Percentiles rank a stretch among this genome's conserved stretches.
Evolutionary conservation across 1,140 invertebrate species (phyloP).

Genomic region (Saxidomus purpurata): DNA sequence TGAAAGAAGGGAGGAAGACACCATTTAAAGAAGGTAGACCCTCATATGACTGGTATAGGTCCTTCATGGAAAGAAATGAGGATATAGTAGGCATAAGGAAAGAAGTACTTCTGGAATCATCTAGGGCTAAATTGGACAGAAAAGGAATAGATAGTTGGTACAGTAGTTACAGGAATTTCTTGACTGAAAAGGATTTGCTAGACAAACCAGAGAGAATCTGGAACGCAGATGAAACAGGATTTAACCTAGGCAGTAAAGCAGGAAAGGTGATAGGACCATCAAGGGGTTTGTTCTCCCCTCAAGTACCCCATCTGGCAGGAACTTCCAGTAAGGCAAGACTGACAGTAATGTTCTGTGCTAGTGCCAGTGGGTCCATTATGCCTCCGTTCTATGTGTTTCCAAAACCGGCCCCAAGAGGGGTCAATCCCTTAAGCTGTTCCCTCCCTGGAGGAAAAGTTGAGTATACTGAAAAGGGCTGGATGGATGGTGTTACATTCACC

Average conservation of each 20-base stretch:
- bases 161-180: too few relatives aligned
- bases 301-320: constrained; percentile 46
- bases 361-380: constrained; percentile 51
- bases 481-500: too few relatives aligned
- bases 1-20: constrained; percentile 26
- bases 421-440: constrained; percentile 51
- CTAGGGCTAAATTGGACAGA: background rate
- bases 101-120: constrained; percentile 56
- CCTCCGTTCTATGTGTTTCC: constrained; percentile 51
- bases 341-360: too few relatives aligned
- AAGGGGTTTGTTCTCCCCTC: too few relatives aligned
- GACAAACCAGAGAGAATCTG: constrained; percentile 57
- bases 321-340: constrained; percentile 39
- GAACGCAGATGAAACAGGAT: constrained; percentile 60
- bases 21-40: constrained; percentile 2
- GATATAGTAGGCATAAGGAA: constrained; percentile 21
- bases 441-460: background rate
- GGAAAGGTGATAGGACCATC: too few relatives aligned
- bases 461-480: constrained; percentile 61
- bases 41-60: constrained; percentile 48
- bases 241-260: constrained; percentile 55
- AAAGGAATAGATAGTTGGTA: constrained; percentile 25
- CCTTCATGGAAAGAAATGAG: constrained; percentile 29
- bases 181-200: constrained; percentile 23
- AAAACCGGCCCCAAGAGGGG: background rate